phyloP scores from a whole-genome alignment of 2,113 vertebrate species.

The Pluvialis apricaria region DNA sequence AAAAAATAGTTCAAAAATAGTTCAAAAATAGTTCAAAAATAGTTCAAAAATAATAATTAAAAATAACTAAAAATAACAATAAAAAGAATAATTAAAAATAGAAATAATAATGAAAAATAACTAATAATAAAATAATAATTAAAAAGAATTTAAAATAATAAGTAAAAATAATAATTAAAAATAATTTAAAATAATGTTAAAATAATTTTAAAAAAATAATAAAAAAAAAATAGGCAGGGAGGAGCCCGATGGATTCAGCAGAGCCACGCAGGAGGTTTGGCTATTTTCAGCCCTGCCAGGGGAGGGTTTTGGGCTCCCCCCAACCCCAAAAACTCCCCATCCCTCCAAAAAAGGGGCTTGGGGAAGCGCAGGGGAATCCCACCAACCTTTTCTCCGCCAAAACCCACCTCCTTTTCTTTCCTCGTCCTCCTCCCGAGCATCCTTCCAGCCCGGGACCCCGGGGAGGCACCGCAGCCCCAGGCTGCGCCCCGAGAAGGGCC shows the following conservation, averaged over 20 bases:
- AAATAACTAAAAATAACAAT: not conserved
- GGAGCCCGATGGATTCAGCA: not conserved
- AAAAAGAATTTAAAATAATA: too few species aligned
- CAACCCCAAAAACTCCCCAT: too few species aligned
- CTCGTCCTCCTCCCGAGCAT: rapidly evolving
- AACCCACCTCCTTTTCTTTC: not conserved
- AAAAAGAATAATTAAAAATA: too few species aligned
- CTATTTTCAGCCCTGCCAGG: not conserved
- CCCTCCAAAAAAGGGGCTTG: too few species aligned
- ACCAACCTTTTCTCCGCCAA: too few species aligned
- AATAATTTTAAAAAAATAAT: not conserved
- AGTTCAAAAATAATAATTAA: not conserved
- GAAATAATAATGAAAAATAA: too few species aligned
- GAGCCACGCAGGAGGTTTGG: rapidly evolving
- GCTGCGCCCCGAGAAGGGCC: not conserved
- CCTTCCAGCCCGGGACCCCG: rapidly evolving
- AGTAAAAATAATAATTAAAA: not conserved
- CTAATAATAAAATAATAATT: too few species aligned
- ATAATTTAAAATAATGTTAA: not conserved
- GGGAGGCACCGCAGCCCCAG: rapidly evolving
- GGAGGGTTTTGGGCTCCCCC: too few species aligned
- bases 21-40: too few species aligned
- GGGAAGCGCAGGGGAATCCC: not conserved
- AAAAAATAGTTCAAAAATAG: too few species aligned
- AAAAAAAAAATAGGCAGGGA: not conserved